Percentiles rank a stretch among this genome's conserved stretches.
Evolutionary conservation across 2,113 vertebrate species (phyloP).

Genomic region (Machaerirhynchus nigripectus): DNA sequence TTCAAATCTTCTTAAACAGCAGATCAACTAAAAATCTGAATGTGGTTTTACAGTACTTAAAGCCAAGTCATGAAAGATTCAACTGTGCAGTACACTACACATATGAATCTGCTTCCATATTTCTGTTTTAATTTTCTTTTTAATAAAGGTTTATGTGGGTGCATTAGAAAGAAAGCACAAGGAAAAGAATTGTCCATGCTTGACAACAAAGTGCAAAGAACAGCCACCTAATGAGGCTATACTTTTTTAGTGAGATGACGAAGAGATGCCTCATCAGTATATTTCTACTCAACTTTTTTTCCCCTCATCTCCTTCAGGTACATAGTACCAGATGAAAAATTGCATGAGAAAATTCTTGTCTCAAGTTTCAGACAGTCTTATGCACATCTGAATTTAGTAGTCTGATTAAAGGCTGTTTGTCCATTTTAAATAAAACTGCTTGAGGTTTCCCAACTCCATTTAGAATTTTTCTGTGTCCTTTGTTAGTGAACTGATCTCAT

Average conservation of each 20-base stretch:
- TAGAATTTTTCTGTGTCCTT: background rate
- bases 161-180: background rate
- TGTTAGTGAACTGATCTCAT: background rate
- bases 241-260: background rate
- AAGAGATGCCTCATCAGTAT: fast-evolving
- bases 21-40: background rate
- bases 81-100: background rate
- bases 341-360: background rate
- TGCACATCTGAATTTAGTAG: background rate
- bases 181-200: background rate
- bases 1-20: background rate
- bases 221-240: background rate
- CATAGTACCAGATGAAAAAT: background rate
- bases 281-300: background rate
- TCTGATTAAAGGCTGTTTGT: background rate
- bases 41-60: background rate
- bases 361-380: background rate
- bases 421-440: background rate
- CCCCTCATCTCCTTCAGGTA: background rate
- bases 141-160: background rate
- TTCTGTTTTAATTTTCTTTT: background rate
- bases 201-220: background rate
- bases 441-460: background rate
- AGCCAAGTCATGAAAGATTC: background rate
- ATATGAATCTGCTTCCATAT: background rate